Evolutionary conservation across 2,797 vertebrate genomes (phyloP), one percentile per base, ranked within the genome.

Genomic region (Periophthalmus magnuspinnatus): DNA sequence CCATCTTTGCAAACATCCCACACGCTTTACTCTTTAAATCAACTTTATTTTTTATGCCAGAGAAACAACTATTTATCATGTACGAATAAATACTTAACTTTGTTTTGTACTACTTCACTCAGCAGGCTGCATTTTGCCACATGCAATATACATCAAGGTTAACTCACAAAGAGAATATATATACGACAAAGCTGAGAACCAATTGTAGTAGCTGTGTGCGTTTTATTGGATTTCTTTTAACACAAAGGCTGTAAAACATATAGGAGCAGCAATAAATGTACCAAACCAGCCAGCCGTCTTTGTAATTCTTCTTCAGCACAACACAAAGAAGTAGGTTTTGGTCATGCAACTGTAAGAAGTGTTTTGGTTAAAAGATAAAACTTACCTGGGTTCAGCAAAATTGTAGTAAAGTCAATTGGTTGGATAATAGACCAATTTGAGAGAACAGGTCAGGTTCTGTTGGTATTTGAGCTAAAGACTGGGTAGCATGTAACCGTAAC

Each of bases 181-280:
- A 64, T 17, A 64, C 6, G 6, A 2, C 36, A 45, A 63, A 22
- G 21, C 36, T 8, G 2, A 8, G 33, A 21, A 22, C 36, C 60
- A 14, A 62, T 62, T 38, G 60, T 16, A 41, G 60, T 14, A 41
- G n/a, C 21, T 21, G 19, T 22, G 59, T 13, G n/a, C n/a, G 14
- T 62, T 62, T 62, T 62, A 62, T 62, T 62, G n/a, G n/a, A 61
- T 57, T 61, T 61, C 34, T 61, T 22, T 38, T 38, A 45, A 62
- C 41, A 62, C 34, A 62, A 45, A 24, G 11, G 21, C 60, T 62
- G 36, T 62, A 62, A 62, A 62, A 41, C 21, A 45, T 21, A 7
- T 41, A 62, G n/a, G 36, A 6, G 19, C 58, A 2, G 6, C 60
- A 41, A 22, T 62, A 62, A 62, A 62, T 41, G 60, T 62, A 22